A percentile compares a stretch with the other conserved stretches of the same genome.
Evolutionary conservation across 2,797 vertebrate genomes (phyloP).

Genomic region (Esox lucius): DNA sequence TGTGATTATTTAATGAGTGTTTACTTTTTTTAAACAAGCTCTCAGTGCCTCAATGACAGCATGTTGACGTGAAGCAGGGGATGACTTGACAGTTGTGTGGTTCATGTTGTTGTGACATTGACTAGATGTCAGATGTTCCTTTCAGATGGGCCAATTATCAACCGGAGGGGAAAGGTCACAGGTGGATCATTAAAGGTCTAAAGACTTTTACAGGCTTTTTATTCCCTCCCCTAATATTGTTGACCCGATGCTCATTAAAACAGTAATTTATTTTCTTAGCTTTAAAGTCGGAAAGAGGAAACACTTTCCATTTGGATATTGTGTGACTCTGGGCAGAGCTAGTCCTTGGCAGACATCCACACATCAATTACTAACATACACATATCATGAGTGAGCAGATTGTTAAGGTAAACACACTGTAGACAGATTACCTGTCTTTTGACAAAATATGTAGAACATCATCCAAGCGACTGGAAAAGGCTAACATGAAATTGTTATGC

Average conservation of each 20-base stretch:
- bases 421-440: conserved; percentile 44
- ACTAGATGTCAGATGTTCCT: conserved; percentile 5
- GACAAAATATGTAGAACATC: conserved; percentile 51
- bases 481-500: conserved; percentile 47
- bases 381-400: conserved; percentile 39
- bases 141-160: background rate
- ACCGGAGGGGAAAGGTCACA: conserved; percentile 9
- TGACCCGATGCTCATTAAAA: conserved; percentile 3
- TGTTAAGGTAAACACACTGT: conserved; percentile 44
- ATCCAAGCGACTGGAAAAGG: conserved; percentile 36
- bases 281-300: background rate
- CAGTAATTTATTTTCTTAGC: too few species aligned
- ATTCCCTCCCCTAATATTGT: conserved; percentile 3
- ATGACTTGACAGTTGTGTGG: background rate
- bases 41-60: background rate
- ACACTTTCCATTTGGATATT: background rate
- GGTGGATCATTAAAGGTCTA: conserved; percentile 4
- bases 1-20: conserved; percentile 4
- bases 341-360: conserved; percentile 2
- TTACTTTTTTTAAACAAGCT: background rate
- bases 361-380: conserved; percentile 29
- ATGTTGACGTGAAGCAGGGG: conserved; percentile 2
- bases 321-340: background rate
- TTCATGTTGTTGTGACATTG: conserved; percentile 1
- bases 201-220: conserved; percentile 4